These are phyloP conservation scores for Acinonyx jubatus DNA, from an alignment of 2,113 vertebrate genomes.

Conservation along the genomic window DNA sequence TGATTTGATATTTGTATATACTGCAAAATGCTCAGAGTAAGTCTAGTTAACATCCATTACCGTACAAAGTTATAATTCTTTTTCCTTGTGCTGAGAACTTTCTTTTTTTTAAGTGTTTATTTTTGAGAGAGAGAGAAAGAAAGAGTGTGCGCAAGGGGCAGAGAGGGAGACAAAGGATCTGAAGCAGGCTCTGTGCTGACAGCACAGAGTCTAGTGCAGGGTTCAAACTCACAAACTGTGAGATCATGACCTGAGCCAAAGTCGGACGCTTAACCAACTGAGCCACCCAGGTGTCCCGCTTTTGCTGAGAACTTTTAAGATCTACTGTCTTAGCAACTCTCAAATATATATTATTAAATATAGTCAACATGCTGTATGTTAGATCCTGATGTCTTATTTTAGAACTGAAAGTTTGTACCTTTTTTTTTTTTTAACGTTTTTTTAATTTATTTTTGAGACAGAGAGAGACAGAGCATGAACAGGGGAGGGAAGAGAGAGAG, in stretches of 20 bases:
- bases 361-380: background rate
- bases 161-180: too few relatives aligned
- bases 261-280: too few relatives aligned
- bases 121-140: too few relatives aligned
- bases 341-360: background rate
- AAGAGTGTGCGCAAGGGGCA: too few relatives aligned
- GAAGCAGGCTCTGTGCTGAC: too few relatives aligned
- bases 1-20: background rate
- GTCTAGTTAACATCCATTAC: background rate
- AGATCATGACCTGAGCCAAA: too few relatives aligned
- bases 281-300: background rate
- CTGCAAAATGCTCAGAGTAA: background rate
- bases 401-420: background rate
- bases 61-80: background rate
- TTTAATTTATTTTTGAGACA: too few relatives aligned
- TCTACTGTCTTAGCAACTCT: background rate
- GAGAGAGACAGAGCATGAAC: too few relatives aligned
- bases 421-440: background rate
- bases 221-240: too few relatives aligned
- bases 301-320: background rate
- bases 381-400: background rate
- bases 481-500: too few relatives aligned
- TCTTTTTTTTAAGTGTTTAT: background rate
- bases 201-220: too few relatives aligned
- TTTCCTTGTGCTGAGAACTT: background rate